Conservation (phyloP, 2,888 invertebrate species). For the Metellina segmentata region DNA sequence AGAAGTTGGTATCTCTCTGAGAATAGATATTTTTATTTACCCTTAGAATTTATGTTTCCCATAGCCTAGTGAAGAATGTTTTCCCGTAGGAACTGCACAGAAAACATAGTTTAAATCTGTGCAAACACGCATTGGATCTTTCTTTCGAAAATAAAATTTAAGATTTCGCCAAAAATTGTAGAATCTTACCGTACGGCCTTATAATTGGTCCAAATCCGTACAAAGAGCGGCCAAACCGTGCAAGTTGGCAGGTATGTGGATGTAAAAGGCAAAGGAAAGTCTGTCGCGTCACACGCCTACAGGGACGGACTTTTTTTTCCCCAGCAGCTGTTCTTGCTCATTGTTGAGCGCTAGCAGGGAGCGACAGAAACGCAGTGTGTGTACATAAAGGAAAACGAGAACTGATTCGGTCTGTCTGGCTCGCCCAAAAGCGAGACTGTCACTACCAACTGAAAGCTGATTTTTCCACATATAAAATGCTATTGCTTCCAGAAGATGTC, state of each 20-base stretch:
- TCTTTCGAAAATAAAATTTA: too few relatives aligned
- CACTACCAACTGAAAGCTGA: not conserved
- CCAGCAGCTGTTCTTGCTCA: conserved; percentile 50
- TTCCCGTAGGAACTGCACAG: too few relatives aligned
- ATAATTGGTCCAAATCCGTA: too few relatives aligned
- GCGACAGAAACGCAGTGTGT: conserved; percentile 3
- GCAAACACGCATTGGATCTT: too few relatives aligned
- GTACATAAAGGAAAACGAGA: not conserved
- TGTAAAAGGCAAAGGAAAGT: conserved; percentile 1
- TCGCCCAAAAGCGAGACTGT: conserved; percentile 8
- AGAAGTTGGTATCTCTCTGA: too few relatives aligned
- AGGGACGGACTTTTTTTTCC: conserved; percentile 8
- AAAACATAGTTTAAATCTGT: too few relatives aligned
- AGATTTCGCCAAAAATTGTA: too few relatives aligned
- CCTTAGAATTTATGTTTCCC: too few relatives aligned
- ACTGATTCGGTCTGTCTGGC: not conserved
- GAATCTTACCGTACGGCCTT: too few relatives aligned
- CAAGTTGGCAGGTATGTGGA: not conserved
- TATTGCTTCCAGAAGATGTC: not conserved
- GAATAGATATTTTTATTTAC: too few relatives aligned
- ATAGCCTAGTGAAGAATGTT: too few relatives aligned
- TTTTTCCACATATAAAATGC: not conserved
- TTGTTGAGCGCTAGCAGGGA: conserved; percentile 30
- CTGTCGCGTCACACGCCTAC: conserved; percentile 7
- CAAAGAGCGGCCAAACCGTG: too few relatives aligned